These are phyloP conservation scores for Hydropsyche tenuis DNA, from an alignment of 1,140 invertebrate species.

Conservation along the genomic window DNA sequence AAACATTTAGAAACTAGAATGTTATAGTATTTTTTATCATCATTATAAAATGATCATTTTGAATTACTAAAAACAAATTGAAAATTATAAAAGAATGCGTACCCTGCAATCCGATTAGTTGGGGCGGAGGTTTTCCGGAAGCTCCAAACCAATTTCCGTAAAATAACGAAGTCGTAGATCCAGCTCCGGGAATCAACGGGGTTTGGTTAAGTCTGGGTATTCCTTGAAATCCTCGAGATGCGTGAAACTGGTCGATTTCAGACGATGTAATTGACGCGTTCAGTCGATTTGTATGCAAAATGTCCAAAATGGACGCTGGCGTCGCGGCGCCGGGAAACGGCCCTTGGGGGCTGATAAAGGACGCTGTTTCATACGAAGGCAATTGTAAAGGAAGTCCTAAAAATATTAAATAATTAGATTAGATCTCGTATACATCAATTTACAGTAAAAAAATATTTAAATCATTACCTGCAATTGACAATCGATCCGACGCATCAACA, in stretches of 20 bases:
- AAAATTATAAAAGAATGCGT: background rate
- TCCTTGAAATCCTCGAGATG: slow-evolving; percentile 32
- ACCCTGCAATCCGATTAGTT: slow-evolving; percentile 47
- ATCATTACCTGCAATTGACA: slow-evolving; percentile 15
- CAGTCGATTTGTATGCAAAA: slow-evolving; percentile 39
- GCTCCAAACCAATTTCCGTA: slow-evolving; percentile 47
- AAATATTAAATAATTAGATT: slow-evolving; percentile 14
- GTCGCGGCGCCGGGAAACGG: slow-evolving; percentile 27
- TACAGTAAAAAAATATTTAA: background rate
- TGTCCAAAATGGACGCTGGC: slow-evolving; percentile 41
- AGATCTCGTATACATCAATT: too few species aligned
- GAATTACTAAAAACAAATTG: too few species aligned
- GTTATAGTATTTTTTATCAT: too few species aligned
- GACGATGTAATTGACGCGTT: slow-evolving; percentile 14
- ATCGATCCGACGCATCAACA: background rate
- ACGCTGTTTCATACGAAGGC: slow-evolving; percentile 25
- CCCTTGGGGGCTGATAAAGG: slow-evolving; percentile 30
- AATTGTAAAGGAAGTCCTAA: slow-evolving; percentile 23
- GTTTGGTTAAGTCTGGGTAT: slow-evolving; percentile 24
- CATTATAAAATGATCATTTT: too few species aligned
- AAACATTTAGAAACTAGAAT: too few species aligned
- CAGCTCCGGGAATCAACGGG: slow-evolving; percentile 28
- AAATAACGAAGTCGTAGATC: slow-evolving; percentile 37
- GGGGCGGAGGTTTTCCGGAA: slow-evolving; percentile 39
- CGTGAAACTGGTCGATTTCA: slow-evolving; percentile 42